Base-by-base conservation (phyloP, 92 coral and sea anemone species). In the Galaxea fascicularis region DNA sequence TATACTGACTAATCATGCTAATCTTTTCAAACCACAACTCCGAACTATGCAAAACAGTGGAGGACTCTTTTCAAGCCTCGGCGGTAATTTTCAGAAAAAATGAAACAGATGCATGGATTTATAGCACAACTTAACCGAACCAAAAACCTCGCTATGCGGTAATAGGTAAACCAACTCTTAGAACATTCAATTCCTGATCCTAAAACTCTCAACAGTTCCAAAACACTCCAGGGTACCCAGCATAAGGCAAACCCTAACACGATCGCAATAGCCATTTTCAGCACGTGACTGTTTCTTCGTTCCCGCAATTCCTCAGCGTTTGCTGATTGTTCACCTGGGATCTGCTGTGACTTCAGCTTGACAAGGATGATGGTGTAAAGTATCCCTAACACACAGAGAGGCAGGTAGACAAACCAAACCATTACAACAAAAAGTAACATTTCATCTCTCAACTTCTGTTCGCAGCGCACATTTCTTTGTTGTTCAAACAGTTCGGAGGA, bases 31-130 rank as follows among this genome's bases (percentile, higher is more conserved):
- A 35, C 2, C 41, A 2, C 41, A 35, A 6, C 41, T 35, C 6
- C 41, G 41, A 35, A 35, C 2, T 35, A 35, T 6, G 41, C 41
- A 16, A 73, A 51, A 22, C 58, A 59, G 3, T 21, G 20, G 16
- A 77, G 12, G 44, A 77, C 41, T 60, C 51, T 16, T 27, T 25
- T 77, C 0, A 77, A 16, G 4, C 45, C 60, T 62, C 44, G 54
- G 17, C 72, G 82, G 45, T 77, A 77, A 20, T 62, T 77, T 39
- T 31, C 28, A 45, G 71, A 22, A 0, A 45, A 62, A 60, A 17
- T 24, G 4, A 77, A 77, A 62, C 82, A 77, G 41, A 77, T 63
- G 12, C 69, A 62, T 14, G 82, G 82, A 26, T 77, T 77, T 35
- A 62, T 26, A 22, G 31, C 82, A 60, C 60, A 77, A 60, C 39